Base-by-base conservation (phyloP, 2,797 vertebrate genomes). In the Xyrichtys novacula region DNA sequence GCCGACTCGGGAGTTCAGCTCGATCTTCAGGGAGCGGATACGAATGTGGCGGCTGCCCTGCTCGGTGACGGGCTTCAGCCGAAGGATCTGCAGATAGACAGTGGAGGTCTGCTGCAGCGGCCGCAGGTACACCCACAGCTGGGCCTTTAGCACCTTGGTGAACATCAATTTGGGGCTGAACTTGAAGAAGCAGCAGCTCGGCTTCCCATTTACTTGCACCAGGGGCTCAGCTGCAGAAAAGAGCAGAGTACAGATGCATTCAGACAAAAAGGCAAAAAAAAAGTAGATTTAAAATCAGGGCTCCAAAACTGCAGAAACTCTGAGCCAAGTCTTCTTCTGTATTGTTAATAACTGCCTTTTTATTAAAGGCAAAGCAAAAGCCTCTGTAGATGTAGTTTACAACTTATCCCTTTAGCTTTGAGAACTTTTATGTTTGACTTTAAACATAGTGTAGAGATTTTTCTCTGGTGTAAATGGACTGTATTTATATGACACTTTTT, bases 81-180 rank as follows among this genome's bases (percentile, higher is more conserved):
- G 95, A 31, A 99, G 95, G 90, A 99, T 98, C 93, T 99, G 97
- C 90, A 99, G 94, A 93, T 98, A 99, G 80, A 99, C 96, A 1
- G 97, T 99, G 91, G 96, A 96, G 58, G 96, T 96, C 88, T 97
- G 96, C 91, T 97, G 96, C 77, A 99, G 94, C 0, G 98, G 98
- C 42, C 96, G 95, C 80, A 99, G 95, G 92, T 98, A 98, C 46
- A 99, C 98, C 98, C 98, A 99, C 48, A 99, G 94, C 94, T 99
- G 97, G 57, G 98, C 98, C 93, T 98, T 98, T 88, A 99, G 93
- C 83, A 99, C 97, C 92, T 99, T 99, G 81, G 97, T 99, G 93
- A 99, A 98, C 97, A 99, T 98, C 83, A 98, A 91, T 91, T 99
- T 99, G 88, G 98, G 97, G 91, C 97, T 99, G 94, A 99, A 99